Evolutionary conservation across 1,140 invertebrate species (phyloP), one percentile per base, ranked within the genome.

Genomic region (Choristoneura fumiferana): DNA sequence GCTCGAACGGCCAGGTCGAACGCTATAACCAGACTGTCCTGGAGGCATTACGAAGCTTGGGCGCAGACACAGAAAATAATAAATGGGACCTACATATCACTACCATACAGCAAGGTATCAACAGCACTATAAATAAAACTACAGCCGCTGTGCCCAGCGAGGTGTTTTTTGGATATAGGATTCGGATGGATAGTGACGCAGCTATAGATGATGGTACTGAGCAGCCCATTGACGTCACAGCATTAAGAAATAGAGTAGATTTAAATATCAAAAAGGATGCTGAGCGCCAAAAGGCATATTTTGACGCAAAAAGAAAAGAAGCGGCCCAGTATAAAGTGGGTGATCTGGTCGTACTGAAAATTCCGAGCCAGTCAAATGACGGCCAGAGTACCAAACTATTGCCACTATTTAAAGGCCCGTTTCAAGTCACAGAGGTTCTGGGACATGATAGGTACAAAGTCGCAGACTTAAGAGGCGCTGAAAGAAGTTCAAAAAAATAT

Each of bases 391-490:
- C 55, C 4, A 78, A 78, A 55, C 49, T 73, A 14, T 0, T 78
- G n/a, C 75, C 72, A 1, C 1, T 68, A 0, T 77, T 57, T 40
- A 74, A 70, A 52, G 74, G 72, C 4, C 60, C 78, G 14, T 83
- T 75, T 63, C 65, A 62, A 49, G 59, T 83, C 4, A 65, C 63
- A 4, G 65, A 72, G 38, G 65, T 76, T 1, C 38, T 78, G 29
- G 67, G 65, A 8, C 60, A 78, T 38, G 76, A 81, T 34, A 56
- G 78, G 1, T 83, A 79, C 49, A 66, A 70, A 35, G 71, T 78
- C 0, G 45, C 60, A 8, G 61, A 63, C 33, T 55, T 63, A 52
- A 15, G 52, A 15, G 61, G 52, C 12, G 33, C 56, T 4, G 38
- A 71, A 67, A 53, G 68, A 18, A 55, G 18, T 10, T 10, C 55